These are phyloP conservation scores for Cantharis flavilabris DNA, from an alignment of 2,888 invertebrate species.

Conservation along the genomic window DNA sequence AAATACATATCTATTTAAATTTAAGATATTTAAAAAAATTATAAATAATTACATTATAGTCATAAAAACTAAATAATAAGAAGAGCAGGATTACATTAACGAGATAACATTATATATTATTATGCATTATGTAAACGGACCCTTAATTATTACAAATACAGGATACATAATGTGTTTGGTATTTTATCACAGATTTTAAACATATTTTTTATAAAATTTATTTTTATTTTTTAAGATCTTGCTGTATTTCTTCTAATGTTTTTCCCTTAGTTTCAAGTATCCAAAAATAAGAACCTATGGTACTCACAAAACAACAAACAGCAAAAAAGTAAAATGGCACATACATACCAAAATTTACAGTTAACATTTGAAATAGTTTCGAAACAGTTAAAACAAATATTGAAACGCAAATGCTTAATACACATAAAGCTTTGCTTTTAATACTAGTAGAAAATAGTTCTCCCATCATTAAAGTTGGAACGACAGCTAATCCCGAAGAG, in stretches of 20 bases:
- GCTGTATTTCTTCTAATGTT: slow-evolving; percentile 51
- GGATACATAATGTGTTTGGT: too few relatives aligned
- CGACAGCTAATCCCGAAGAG: slow-evolving; percentile 39
- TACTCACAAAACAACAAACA: slow-evolving; percentile 36
- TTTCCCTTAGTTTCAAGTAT: slow-evolving; percentile 51
- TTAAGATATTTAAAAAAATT: too few relatives aligned
- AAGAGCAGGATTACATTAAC: too few relatives aligned
- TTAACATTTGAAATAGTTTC: slow-evolving; percentile 45
- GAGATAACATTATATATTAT: too few relatives aligned
- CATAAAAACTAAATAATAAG: too few relatives aligned
- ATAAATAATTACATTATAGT: too few relatives aligned
- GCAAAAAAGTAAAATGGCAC: slow-evolving; percentile 45
- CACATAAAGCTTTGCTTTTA: slow-evolving; percentile 42
- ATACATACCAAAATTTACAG: slow-evolving; percentile 42
- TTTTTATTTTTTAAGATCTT: slow-evolving; percentile 34
- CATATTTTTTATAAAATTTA: too few relatives aligned
- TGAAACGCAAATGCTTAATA: slow-evolving; percentile 41
- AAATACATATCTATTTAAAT: too few relatives aligned
- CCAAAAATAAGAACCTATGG: slow-evolving; percentile 41
- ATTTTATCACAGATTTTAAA: too few relatives aligned
- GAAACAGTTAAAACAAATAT: slow-evolving; percentile 35
- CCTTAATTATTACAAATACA: too few relatives aligned
- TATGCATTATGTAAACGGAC: too few relatives aligned
- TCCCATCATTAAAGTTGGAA: slow-evolving; percentile 45
- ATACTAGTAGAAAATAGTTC: slow-evolving; percentile 46